Percentiles rank a stretch among this genome's conserved stretches.
These are phyloP conservation scores for Anguilla megastoma DNA, from an alignment of 2,797 vertebrate genomes.

Conservation along the genomic window DNA sequence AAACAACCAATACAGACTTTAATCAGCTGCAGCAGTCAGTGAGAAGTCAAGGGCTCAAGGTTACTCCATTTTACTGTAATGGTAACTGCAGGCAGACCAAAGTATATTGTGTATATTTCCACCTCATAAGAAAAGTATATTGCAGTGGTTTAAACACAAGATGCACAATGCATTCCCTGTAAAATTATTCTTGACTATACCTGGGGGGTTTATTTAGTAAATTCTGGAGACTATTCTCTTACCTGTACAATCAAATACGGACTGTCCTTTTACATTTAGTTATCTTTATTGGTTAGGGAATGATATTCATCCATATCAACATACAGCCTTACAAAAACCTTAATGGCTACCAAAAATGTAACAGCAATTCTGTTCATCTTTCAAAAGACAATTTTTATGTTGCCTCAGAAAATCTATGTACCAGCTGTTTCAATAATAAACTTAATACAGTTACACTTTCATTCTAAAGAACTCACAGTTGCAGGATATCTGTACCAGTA, in stretches of 20 bases:
- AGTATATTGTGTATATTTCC: background rate
- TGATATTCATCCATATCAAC: background rate
- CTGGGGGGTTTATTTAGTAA: background rate
- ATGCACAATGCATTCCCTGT: background rate
- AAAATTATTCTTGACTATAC: background rate
- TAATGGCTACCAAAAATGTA: background rate
- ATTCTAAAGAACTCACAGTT: background rate
- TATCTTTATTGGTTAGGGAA: background rate
- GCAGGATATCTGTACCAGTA: background rate
- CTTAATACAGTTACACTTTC: background rate
- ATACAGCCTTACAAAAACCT: slow-evolving; percentile 4
- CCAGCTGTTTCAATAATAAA: background rate
- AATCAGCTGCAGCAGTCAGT: background rate
- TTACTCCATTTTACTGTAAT: background rate
- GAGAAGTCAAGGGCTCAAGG: background rate
- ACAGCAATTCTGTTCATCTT: background rate
- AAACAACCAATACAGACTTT: background rate
- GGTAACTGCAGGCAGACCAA: background rate
- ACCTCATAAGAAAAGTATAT: background rate
- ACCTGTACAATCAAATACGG: background rate
- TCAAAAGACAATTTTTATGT: background rate
- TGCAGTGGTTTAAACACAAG: background rate
- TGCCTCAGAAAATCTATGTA: background rate
- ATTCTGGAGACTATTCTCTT: background rate
- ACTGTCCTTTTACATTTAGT: background rate